Evolutionary conservation across 2,113 vertebrate species (phyloP).

Genomic region (Ageneiosus marmoratus): DNA sequence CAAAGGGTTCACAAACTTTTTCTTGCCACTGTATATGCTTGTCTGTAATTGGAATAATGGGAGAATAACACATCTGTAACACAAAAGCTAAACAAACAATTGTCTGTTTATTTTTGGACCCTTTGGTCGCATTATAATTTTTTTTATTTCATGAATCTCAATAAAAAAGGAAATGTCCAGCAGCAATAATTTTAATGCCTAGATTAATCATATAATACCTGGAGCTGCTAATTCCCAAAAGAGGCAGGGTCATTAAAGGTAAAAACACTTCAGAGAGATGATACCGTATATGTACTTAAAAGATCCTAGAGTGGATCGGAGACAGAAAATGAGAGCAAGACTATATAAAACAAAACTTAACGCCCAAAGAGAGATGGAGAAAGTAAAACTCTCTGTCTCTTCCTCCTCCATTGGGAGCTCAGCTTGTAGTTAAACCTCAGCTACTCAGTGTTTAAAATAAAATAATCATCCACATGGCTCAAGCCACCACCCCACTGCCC

Average conservation of each 20-base stretch:
- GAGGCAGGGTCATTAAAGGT: not conserved
- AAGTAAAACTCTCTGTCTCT: constrained; percentile 1
- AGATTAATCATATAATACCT: not conserved
- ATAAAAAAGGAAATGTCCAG: not conserved
- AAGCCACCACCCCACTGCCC: not conserved
- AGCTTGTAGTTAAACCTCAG: constrained; percentile 53
- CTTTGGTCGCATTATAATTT: too few relatives aligned
- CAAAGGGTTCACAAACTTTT: too few relatives aligned
- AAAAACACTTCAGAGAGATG: not conserved
- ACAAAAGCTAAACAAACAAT: not conserved
- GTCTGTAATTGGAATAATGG: not conserved
- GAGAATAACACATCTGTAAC: not conserved
- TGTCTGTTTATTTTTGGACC: too few relatives aligned
- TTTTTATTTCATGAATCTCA: not conserved
- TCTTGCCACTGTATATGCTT: too few relatives aligned
- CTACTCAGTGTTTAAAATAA: constrained; percentile 33
- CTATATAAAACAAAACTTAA: constrained; percentile 17
- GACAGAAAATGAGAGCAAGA: not conserved
- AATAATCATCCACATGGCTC: constrained; percentile 42
- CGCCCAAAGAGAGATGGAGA: constrained; percentile 10
- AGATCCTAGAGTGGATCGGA: not conserved
- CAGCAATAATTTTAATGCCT: not conserved
- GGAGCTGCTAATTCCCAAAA: not conserved
- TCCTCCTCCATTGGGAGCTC: constrained; percentile 25
- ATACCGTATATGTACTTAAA: not conserved